Base-by-base conservation (phyloP, 2,113 vertebrate species). In the Barbus barbus region DNA sequence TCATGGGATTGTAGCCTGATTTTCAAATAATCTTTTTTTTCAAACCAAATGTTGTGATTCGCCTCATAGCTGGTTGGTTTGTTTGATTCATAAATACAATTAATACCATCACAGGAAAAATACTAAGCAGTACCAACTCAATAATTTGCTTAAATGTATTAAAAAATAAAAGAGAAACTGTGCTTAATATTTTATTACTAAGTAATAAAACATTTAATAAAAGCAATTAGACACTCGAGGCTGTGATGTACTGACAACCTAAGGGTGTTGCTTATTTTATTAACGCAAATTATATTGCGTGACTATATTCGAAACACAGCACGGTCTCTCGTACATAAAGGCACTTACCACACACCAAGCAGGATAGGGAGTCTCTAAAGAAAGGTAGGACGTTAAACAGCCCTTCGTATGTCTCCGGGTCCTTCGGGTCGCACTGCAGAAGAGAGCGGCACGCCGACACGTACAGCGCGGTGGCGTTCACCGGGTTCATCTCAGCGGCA, bases 401-500 rank as follows among this genome's bases (percentile, higher is more conserved):
- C 86, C 97, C 97, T 20, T 93, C 89, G 80, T 96, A 95, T 86
- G 95, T 95, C 90, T 96, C 94, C 79, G 96, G 96, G 87, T 96
- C 94, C 91, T 95, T 95, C 82, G 96, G 96, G 91, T 97, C 95
- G 95, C 97, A 97, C 95, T 96, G 96, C 94, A 98, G 95, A 93
- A 98, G 96, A 91, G 97, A 95, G 92, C 97, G 97, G 94, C 96
- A 97, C 92, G 96, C 96, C 90, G 97, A 97, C 94, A 98, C 96
- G 94, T 97, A 98, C 91, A 98, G 93, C 92, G 96, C 91, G 92
- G 97, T 98, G 86, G 96, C 96, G 94, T 96, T 97, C 87, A 96
- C 96, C 69, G 97, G 97, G 95, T 98, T 98, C 97, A 98, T 98
- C 92, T 95, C 96, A 84, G 93, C 88, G 75, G 58, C 44, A 20